A percentile compares a stretch with the other conserved stretches of the same genome.
phyloP scores from a whole-genome alignment of 1,140 invertebrate genomes.

The Zaprionus ghesquierei region DNA sequence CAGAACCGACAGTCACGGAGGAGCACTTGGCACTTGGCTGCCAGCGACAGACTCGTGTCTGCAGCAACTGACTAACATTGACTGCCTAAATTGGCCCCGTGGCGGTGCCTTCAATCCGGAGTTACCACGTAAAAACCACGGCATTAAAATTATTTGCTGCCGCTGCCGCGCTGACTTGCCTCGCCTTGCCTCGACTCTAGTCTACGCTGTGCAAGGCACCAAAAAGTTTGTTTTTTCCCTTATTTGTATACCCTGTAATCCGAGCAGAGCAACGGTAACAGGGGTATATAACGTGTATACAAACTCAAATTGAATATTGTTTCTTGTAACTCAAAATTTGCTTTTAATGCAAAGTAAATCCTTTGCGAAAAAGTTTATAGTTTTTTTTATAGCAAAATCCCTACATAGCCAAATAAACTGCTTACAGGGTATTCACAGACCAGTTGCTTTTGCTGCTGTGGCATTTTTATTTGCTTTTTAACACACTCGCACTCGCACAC shows the following conservation, averaged over 20 bases:
- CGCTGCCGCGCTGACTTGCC: neutral
- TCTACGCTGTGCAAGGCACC: slow-evolving; percentile 55
- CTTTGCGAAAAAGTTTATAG: neutral
- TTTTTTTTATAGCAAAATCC: too few relatives aligned
- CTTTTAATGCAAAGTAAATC: neutral
- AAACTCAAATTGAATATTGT: neutral
- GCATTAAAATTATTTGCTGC: slow-evolving; percentile 62
- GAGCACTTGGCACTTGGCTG: slow-evolving; percentile 31
- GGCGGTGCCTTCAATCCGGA: slow-evolving; percentile 11
- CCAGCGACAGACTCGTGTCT: slow-evolving; percentile 27
- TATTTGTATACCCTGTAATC: slow-evolving; percentile 49
- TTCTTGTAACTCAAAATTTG: neutral
- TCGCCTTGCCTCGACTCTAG: slow-evolving; percentile 33
- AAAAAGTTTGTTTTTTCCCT: slow-evolving; percentile 49
- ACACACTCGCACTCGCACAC: neutral
- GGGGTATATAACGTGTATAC: neutral
- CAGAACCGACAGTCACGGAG: neutral
- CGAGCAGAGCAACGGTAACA: neutral
- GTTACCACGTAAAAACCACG: slow-evolving; percentile 46
- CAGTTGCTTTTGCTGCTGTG: neutral
- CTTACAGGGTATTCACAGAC: neutral
- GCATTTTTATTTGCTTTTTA: slow-evolving; percentile 1
- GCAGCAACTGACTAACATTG: slow-evolving; percentile 32
- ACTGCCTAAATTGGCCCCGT: slow-evolving; percentile 21
- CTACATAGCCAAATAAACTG: too few relatives aligned